Evolutionary conservation across 2,888 invertebrate genomes (phyloP).

Genomic region (Loripinus fragilis): DNA sequence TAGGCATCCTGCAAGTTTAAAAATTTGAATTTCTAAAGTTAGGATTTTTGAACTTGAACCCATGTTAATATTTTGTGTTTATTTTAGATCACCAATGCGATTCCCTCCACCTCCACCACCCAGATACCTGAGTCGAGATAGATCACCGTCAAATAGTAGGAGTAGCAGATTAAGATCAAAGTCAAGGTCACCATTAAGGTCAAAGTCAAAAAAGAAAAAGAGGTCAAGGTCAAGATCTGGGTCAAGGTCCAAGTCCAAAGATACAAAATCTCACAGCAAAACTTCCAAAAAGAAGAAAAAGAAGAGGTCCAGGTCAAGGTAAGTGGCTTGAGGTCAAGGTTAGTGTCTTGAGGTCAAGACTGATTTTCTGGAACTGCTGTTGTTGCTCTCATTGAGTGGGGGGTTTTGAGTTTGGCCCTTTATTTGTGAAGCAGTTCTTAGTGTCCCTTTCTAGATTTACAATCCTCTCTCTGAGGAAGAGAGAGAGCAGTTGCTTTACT

Average conservation of each 20-base stretch:
- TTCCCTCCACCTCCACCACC: conserved; percentile 45
- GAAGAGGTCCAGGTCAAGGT: conserved; percentile 57
- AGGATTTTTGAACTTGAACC: too few species aligned
- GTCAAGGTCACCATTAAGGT: conserved; percentile 48
- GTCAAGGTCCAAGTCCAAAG: conserved; percentile 41
- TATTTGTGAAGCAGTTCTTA: too few species aligned
- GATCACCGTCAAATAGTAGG: conserved; percentile 53
- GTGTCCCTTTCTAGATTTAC: too few species aligned
- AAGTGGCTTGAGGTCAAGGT: too few species aligned
- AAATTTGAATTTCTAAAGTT: too few species aligned
- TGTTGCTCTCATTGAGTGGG: too few species aligned
- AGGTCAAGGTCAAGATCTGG: conserved; percentile 61
- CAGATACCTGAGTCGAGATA: conserved; percentile 48
- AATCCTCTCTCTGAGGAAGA: too few species aligned
- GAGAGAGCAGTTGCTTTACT: too few species aligned
- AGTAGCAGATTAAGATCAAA: conserved; percentile 50
- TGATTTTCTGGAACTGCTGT: too few species aligned
- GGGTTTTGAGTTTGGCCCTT: too few species aligned
- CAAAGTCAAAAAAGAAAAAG: conserved; percentile 64
- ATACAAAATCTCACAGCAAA: conserved; percentile 46
- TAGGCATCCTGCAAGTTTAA: too few species aligned
- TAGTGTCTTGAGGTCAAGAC: too few species aligned
- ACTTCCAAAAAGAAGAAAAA: conserved; percentile 61
- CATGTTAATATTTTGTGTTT: not conserved
- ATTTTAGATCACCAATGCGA: conserved; percentile 55